A percentile compares a stretch with the other conserved stretches of the same genome.
These are phyloP conservation scores for Saxidomus purpurata DNA, from an alignment of 1,140 invertebrate genomes.

Conservation along the genomic window DNA sequence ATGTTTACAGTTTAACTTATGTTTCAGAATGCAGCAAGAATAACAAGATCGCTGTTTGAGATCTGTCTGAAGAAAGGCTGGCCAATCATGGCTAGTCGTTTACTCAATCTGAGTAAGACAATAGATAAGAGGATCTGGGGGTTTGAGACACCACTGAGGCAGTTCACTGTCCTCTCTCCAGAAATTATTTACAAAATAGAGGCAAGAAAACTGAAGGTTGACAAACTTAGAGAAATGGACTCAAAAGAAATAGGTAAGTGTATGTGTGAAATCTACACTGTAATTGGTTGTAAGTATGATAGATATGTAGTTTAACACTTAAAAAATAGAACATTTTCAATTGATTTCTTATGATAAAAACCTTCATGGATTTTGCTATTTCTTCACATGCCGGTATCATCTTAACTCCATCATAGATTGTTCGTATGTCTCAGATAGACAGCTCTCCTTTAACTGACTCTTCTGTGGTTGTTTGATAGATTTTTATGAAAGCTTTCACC, in stretches of 20 bases:
- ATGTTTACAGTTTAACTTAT: too few species aligned
- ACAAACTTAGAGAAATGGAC: conserved; percentile 94
- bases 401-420: too few species aligned
- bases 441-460: too few species aligned
- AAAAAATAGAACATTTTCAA: too few species aligned
- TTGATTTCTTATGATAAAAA: too few species aligned
- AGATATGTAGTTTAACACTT: too few species aligned
- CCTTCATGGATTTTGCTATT: too few species aligned
- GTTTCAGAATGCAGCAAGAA: conserved; percentile 94
- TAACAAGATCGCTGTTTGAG: conserved; percentile 97
- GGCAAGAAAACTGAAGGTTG: conserved; percentile 91
- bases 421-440: too few species aligned
- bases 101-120: conserved; percentile 94
- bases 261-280: not conserved
- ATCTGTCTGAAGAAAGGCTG: conserved; percentile 96
- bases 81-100: conserved; percentile 94
- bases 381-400: too few species aligned
- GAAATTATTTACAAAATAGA: conserved; percentile 95
- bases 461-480: too few species aligned
- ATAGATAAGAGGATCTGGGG: conserved; percentile 93
- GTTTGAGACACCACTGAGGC: conserved; percentile 93
- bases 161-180: conserved; percentile 93
- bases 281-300: too few species aligned
- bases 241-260: conserved; percentile 94
- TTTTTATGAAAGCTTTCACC: too few species aligned